A percentile compares a stretch with the other conserved stretches of the same genome.
Conservation (phyloP, 2,888 invertebrate genomes). For the Chymomyza fuscimana region DNA sequence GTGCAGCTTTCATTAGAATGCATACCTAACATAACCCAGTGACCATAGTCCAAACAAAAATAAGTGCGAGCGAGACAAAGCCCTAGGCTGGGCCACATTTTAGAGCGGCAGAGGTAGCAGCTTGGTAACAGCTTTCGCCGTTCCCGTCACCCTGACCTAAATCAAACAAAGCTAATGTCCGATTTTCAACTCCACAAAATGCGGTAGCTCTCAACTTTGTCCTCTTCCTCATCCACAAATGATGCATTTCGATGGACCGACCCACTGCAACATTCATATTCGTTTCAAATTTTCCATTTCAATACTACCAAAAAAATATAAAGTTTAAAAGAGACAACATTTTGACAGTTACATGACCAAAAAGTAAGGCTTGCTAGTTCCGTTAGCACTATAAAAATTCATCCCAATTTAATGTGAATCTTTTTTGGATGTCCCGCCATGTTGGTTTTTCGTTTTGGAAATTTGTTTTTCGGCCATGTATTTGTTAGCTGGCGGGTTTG, state of each 20-base stretch:
- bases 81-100: neutral
- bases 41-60: neutral
- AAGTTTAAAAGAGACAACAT: slow-evolving; percentile 35
- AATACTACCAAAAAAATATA: slow-evolving; percentile 24
- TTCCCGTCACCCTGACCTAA: slow-evolving; percentile 55
- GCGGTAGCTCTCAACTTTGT: slow-evolving; percentile 5
- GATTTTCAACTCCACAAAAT: slow-evolving; percentile 65
- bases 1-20: slow-evolving; percentile 49
- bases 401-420: slow-evolving; percentile 24
- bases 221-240: slow-evolving; percentile 4
- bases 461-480: neutral
- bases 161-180: slow-evolving; percentile 71
- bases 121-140: neutral
- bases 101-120: neutral
- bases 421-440: slow-evolving; percentile 25
- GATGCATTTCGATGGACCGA: neutral
- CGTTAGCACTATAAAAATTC: slow-evolving; percentile 6
- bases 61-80: neutral
- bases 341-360: slow-evolving; percentile 25
- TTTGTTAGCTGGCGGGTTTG: slow-evolving; percentile 13
- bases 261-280: slow-evolving; percentile 46
- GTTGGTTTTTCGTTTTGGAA: neutral
- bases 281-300: slow-evolving; percentile 52
- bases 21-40: neutral
- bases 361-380: slow-evolving; percentile 13